Percentiles rank a stretch among this genome's conserved stretches.
These are phyloP conservation scores for Lethocerus indicus DNA, from an alignment of 1,140 invertebrate genomes.

Conservation along the genomic window DNA sequence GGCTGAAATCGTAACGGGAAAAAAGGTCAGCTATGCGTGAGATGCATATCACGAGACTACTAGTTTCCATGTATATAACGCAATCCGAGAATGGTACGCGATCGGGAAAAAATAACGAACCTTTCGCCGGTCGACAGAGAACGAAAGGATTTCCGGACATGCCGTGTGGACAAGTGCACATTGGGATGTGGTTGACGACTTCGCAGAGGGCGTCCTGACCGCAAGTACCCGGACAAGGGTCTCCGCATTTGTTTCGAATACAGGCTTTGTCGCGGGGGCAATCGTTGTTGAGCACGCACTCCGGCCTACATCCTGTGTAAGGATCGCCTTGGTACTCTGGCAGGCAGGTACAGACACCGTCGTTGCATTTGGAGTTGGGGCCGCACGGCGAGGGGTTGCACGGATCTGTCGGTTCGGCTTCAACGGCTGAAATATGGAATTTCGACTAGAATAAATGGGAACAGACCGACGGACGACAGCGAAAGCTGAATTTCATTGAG, in stretches of 20 bases:
- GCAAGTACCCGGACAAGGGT: conserved; percentile 58
- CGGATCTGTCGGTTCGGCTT: conserved; percentile 29
- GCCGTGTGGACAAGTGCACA: conserved; percentile 28
- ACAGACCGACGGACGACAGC: background rate
- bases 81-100: conserved; percentile 24
- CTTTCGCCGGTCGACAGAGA: conserved; percentile 16
- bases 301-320: conserved; percentile 39
- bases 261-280: conserved; percentile 47
- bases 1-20: background rate
- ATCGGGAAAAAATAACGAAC: conserved; percentile 6
- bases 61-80: background rate
- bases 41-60: no score
- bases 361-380: conserved; percentile 44
- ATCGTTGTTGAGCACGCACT: conserved; percentile 44
- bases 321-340: conserved; percentile 42
- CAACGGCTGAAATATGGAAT: conserved; percentile 5
- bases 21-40: no score
- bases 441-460: background rate
- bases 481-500: conserved; percentile 1
- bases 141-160: conserved; percentile 30
- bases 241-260: conserved; percentile 52
- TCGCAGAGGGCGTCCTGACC: conserved; percentile 48
- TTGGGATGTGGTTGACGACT: conserved; percentile 34
- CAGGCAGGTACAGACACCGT: conserved; percentile 37
- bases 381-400: conserved; percentile 60